Evolutionary conservation across 2,113 vertebrate species (phyloP).

Genomic region (Archilochus colubris): DNA sequence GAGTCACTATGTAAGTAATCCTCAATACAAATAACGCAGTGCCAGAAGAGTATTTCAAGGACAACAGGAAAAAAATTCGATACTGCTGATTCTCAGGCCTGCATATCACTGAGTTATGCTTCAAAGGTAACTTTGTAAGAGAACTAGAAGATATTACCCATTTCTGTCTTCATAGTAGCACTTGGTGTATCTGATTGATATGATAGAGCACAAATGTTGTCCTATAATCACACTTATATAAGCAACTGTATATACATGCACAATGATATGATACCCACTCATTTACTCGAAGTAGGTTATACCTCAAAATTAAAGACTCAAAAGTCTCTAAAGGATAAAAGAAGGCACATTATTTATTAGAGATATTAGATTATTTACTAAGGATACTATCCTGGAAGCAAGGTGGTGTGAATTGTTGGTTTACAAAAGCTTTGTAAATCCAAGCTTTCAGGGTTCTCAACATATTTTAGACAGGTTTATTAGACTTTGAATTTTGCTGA

Average conservation of each 20-base stretch:
- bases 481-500: neutral
- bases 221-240: neutral
- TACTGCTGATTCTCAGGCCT: neutral
- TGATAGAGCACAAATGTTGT: accelerated
- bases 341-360: neutral
- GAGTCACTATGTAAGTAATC: constrained; percentile 40
- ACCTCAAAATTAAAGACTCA: neutral
- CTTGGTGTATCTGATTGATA: neutral
- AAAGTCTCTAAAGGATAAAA: neutral
- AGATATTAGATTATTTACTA: neutral
- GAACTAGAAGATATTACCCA: neutral
- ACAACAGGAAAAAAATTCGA: neutral
- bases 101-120: neutral
- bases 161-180: neutral
- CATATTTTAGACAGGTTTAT: neutral
- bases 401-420: neutral
- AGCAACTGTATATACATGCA: neutral
- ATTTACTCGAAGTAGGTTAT: neutral
- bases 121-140: neutral
- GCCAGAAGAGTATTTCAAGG: neutral
- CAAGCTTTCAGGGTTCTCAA: neutral
- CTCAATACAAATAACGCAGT: neutral
- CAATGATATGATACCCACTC: neutral
- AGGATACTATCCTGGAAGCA: neutral
- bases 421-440: neutral